These are phyloP conservation scores for Holothuria scabra DNA, from an alignment of 53 echinoderm and acorn worm genomes.

Conservation along the genomic window DNA sequence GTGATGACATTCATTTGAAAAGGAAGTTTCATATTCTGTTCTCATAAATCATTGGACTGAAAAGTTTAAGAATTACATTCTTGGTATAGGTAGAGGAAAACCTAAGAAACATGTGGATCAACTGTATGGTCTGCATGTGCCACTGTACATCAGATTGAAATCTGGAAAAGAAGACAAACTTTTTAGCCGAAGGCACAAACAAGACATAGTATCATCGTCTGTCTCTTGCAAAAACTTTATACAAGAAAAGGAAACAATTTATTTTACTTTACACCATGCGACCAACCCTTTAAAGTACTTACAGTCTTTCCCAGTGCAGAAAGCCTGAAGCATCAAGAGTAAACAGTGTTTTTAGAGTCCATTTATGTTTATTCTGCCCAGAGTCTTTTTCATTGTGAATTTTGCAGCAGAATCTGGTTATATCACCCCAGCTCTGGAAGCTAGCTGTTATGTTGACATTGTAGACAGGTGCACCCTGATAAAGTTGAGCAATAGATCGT, in stretches of 20 bases:
- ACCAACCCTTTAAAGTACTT: neutral
- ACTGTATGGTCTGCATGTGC: neutral
- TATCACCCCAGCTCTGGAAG: constrained; percentile 1
- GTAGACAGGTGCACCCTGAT: constrained; percentile 28
- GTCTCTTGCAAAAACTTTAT: constrained; percentile 5
- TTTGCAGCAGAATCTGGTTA: neutral
- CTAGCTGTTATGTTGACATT: constrained; percentile 36
- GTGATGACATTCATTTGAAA: too few relatives aligned
- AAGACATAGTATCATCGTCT: constrained; percentile 31
- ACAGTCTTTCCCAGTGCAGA: constrained; percentile 20
- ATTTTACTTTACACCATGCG: constrained; percentile 22
- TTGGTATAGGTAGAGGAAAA: too few relatives aligned
- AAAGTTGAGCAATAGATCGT: neutral
- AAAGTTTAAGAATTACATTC: too few relatives aligned
- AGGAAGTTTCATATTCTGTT: too few relatives aligned
- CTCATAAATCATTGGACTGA: too few relatives aligned
- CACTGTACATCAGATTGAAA: neutral
- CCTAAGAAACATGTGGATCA: too few relatives aligned
- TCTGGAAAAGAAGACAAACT: neutral
- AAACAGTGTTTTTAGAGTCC: constrained; percentile 12
- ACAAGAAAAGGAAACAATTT: constrained; percentile 35
- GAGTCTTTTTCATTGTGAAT: neutral
- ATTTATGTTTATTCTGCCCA: constrained; percentile 23
- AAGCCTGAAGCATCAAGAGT: constrained; percentile 18
- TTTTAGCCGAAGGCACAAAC: constrained; percentile 1